Percentiles rank a stretch among this genome's conserved stretches.
Evolutionary conservation across 2,888 invertebrate species (phyloP).

Genomic region (Thalpophila matura): DNA sequence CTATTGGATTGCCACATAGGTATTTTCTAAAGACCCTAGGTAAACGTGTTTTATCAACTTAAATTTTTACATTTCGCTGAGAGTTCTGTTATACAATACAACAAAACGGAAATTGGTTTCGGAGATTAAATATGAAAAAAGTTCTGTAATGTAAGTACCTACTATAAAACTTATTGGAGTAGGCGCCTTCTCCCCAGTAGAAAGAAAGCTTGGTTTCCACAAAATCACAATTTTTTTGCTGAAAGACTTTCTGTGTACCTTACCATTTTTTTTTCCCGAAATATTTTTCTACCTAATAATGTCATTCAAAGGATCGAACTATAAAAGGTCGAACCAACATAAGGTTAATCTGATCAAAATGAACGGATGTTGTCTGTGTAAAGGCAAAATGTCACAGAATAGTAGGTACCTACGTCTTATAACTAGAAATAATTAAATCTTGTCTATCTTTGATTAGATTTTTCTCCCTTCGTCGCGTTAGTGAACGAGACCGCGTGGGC

Average conservation of each 20-base stretch:
- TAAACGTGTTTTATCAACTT: neutral
- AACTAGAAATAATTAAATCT: constrained; percentile 20
- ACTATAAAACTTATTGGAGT: no score
- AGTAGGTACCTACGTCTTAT: neutral
- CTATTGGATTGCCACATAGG: no score
- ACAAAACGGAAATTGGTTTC: neutral
- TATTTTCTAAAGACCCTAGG: no score
- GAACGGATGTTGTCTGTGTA: neutral
- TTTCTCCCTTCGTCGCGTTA: neutral
- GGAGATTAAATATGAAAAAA: neutral
- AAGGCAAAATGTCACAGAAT: constrained; percentile 14
- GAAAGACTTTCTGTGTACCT: neutral
- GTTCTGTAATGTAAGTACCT: neutral
- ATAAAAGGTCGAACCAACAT: constrained; percentile 19
- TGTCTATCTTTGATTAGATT: constrained; percentile 11
- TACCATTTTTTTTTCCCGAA: neutral
- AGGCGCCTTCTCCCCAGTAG: neutral
- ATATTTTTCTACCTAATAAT: neutral
- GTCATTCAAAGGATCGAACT: neutral
- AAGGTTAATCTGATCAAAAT: constrained; percentile 19
- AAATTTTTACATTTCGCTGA: no score
- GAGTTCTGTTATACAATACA: no score
- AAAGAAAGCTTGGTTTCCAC: neutral
- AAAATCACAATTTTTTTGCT: neutral
- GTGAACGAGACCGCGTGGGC: neutral